phyloP scores from a whole-genome alignment of 2,888 invertebrate species.

The Meta bourneti region DNA sequence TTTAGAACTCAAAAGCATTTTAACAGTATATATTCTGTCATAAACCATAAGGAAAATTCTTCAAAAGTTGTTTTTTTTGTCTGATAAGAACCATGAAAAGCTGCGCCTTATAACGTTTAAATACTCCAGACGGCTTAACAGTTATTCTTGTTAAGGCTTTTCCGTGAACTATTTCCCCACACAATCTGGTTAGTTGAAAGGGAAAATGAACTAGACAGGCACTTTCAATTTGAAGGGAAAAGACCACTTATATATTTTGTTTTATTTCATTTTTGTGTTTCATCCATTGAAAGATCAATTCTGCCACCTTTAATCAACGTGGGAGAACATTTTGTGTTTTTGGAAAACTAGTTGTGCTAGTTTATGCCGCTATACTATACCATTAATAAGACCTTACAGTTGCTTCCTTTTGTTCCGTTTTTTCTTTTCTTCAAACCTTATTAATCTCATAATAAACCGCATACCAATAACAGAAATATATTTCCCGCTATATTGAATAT shows the following conservation, averaged over 20 bases:
- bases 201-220: background rate
- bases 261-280: background rate
- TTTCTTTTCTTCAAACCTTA: too few relatives aligned
- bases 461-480: too few relatives aligned
- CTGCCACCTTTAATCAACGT: slow-evolving; percentile 3
- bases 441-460: too few relatives aligned
- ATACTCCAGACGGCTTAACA: background rate
- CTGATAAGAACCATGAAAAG: background rate
- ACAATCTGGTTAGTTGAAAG: background rate
- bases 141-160: background rate
- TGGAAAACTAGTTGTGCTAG: background rate
- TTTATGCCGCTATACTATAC: background rate
- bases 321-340: background rate
- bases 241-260: background rate
- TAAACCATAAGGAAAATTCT: background rate
- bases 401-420: too few relatives aligned
- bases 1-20: background rate
- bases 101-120: background rate
- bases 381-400: too few relatives aligned
- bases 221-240: background rate
- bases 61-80: background rate
- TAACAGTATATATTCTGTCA: background rate
- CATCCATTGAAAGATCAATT: background rate
- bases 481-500: too few relatives aligned
- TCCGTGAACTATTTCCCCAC: background rate